Evolutionary conservation across 2,888 invertebrate genomes (phyloP), one percentile per base, ranked within the genome.

Genomic region (Macaria notata): DNA sequence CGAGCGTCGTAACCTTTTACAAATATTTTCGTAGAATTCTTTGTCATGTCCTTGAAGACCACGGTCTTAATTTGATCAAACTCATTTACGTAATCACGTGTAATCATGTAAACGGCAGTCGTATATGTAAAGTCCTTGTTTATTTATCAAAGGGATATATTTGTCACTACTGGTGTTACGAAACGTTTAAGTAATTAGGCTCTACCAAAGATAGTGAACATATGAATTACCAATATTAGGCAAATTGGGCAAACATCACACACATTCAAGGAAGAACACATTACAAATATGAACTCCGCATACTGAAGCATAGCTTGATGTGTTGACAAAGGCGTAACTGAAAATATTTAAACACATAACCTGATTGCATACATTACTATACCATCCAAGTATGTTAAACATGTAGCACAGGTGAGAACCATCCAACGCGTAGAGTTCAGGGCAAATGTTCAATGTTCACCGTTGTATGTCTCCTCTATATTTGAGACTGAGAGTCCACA

Each of bases 301-400:
- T 4, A 36, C 5, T 59, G 49, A 54, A 59, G 42, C 49, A 49
- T 53, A 47, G 49, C 54, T 60, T 55, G 49, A 33, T 60, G 33
- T 36, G 7, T 36, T 36, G 33, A 46, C 50, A 50, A 49, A 58
- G 44, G 42, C 45, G 51, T 48, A 55, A 52, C 51, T 55, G 49
- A 55, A 59, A 46, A 52, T 51, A 59, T 55, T 55, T 41, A 49
- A 51, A 49, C 48, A 46, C 49, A 51, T 46, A 54, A 50, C 53
- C 54, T 39, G 38, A 54, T 58, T 54, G 44, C 58, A 58, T 58
- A 54, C 42, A 58, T 50, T 54, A 47, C 46, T 54, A 53, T 57
- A 53, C 49, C 46, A 58, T 33, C 42, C 19, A 41, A 47, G 36
- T 36, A 43, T 44, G 54, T 44, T 53, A 41, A 54, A 42, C 38